Percentiles rank a stretch among this genome's conserved stretches.
These are phyloP conservation scores for Tachina fera DNA, from an alignment of 2,888 invertebrate genomes.

Conservation along the genomic window DNA sequence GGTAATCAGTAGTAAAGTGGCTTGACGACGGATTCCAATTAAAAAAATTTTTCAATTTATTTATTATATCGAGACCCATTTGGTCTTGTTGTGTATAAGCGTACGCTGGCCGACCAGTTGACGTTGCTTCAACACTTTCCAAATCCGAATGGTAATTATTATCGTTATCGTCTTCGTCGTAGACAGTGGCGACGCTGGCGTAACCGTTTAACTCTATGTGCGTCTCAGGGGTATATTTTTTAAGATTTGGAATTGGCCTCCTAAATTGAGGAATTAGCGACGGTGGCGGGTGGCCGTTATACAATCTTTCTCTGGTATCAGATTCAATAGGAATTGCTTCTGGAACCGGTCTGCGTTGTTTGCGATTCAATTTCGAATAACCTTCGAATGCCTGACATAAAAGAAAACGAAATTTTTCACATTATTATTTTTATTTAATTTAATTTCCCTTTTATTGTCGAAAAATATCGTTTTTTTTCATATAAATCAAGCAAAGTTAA, in stretches of 20 bases:
- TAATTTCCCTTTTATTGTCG: too few relatives aligned
- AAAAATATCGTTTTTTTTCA: too few relatives aligned
- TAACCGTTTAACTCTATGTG: slow-evolving; percentile 47
- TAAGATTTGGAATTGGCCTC: slow-evolving; percentile 9
- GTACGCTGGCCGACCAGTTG: slow-evolving; percentile 56
- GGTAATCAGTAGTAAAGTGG: slow-evolving; percentile 54
- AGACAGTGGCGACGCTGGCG: slow-evolving; percentile 6
- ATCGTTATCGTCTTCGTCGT: slow-evolving; percentile 46
- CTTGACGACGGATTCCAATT: slow-evolving; percentile 67
- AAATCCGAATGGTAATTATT: slow-evolving; percentile 59
- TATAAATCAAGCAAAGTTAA: too few relatives aligned
- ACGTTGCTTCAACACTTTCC: slow-evolving; percentile 59
- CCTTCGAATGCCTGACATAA: slow-evolving; percentile 22
- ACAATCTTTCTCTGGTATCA: slow-evolving; percentile 26
- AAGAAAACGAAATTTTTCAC: background rate
- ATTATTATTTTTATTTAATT: too few relatives aligned
- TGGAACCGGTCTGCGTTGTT: slow-evolving; percentile 69
- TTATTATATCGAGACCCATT: slow-evolving; percentile 80
- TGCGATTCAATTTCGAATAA: slow-evolving; percentile 29
- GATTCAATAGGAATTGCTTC: slow-evolving; percentile 67
- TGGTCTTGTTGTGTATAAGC: slow-evolving; percentile 72
- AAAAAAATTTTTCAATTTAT: slow-evolving; percentile 69
- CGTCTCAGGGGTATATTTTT: slow-evolving; percentile 10
- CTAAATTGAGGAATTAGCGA: background rate
- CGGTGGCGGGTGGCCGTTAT: slow-evolving; percentile 59